Conservation (phyloP, 2,113 vertebrate genomes). For the Pteruthius melanotis region DNA sequence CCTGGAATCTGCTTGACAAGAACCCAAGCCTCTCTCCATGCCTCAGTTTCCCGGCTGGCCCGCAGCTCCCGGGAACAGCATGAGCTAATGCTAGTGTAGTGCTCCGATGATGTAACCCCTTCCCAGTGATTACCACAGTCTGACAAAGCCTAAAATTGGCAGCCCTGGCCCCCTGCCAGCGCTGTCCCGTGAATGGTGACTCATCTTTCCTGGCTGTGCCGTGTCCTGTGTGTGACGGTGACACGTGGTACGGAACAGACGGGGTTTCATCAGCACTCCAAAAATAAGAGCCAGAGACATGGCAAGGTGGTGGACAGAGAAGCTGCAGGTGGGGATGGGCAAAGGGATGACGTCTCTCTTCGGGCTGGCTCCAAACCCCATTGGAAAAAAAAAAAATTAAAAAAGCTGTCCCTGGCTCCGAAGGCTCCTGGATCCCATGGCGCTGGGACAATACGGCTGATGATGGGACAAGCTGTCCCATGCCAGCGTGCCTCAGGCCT, state of each 20-base stretch:
- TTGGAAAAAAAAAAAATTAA: background rate
- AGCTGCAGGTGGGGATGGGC: constrained; percentile 38
- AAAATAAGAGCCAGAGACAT: background rate
- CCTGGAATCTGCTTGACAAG: background rate
- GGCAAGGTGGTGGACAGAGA: background rate
- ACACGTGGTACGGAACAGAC: constrained; percentile 18
- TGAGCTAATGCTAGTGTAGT: background rate
- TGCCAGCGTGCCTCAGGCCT: background rate
- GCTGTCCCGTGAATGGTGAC: constrained; percentile 44
- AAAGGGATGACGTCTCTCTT: background rate
- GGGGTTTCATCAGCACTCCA: background rate
- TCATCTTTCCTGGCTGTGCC: constrained; percentile 24
- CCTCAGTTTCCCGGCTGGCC: constrained; percentile 10
- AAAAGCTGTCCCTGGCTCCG: background rate
- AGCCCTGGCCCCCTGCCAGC: background rate
- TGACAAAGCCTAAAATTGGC: constrained; percentile 44
- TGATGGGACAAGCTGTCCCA: background rate
- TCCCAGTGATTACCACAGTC: background rate
- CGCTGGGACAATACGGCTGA: background rate
- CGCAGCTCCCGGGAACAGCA: background rate
- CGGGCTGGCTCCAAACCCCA: constrained; percentile 11
- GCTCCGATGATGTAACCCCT: constrained; percentile 35
- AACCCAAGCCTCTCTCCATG: background rate
- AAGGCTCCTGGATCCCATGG: background rate
- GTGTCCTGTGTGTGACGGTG: background rate